Base-by-base conservation (phyloP, 1,140 invertebrate genomes). In the Scaptomyza montana region DNA sequence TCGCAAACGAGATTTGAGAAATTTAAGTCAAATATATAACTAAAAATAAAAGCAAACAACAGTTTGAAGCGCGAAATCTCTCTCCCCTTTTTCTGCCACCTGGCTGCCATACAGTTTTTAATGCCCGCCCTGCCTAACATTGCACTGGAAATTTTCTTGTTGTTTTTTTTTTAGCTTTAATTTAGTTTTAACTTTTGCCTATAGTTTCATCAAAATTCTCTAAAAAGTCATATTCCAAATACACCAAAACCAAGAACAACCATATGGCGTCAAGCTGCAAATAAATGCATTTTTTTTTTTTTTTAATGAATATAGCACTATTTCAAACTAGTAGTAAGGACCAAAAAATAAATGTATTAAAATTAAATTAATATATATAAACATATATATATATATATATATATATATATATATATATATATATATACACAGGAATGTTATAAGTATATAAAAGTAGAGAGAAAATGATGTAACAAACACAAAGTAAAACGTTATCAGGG, bases 401-500 rank as follows among this genome's bases (percentile, higher is more conserved):
- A n/a, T 5, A 43, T 43, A 43, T 5, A 43, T 43, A 43, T n/a
- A 43, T 43, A 77, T 30, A 43, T 54, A 43, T 66, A 73, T n/a
- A n/a, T n/a, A n/a, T n/a, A n/a, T n/a, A 66, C 55, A 77, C 66
- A 74, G 53, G 45, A 62, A 60, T 59, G 56, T 72, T 53, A 66
- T 53, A 46, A 41, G 57, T 59, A 67, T 53, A 72, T 51, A 57
- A 46, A 73, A 49, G 21, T 45, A 75, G 57, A 66, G 66, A 74
- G 28, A 57, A 67, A 66, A 55, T 61, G 33, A 68, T 66, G 57
- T 61, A 80, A 81, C 75, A 87, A 89, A 60, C 60, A 72, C 51
- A 74, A 89, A 84, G 70, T 78, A 89, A 78, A 89, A 89, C 86
- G 80, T 85, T 85, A 85, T 86, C 81, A 86, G 81, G 81, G 81